phyloP scores from a whole-genome alignment of 2,797 vertebrate genomes.

The Anabas testudineus region DNA sequence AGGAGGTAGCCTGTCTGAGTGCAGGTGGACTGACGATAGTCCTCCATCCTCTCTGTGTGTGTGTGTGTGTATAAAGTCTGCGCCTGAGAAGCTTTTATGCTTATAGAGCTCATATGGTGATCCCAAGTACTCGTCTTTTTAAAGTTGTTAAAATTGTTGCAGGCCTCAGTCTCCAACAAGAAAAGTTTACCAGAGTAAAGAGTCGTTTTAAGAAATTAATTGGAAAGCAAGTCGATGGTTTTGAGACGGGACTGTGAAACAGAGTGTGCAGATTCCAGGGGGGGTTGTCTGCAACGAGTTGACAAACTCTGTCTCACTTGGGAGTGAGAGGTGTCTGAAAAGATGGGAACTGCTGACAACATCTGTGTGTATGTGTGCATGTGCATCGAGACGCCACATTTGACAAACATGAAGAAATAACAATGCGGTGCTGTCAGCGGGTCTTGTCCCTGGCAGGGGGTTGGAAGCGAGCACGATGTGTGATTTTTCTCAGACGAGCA shows the following conservation, averaged over 20 bases:
- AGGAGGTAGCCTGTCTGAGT: conserved; percentile 69
- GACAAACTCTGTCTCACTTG: conserved; percentile 78
- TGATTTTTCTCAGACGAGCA: conserved; percentile 90
- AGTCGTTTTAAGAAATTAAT: conserved; percentile 60
- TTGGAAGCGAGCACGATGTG: conserved; percentile 80
- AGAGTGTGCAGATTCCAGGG: conserved; percentile 60
- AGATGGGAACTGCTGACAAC: conserved; percentile 77
- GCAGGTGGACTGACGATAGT: conserved; percentile 72
- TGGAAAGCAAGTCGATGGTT: conserved; percentile 55
- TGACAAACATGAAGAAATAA: conserved; percentile 81
- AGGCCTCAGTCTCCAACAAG: conserved; percentile 28
- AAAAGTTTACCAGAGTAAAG: conserved; percentile 46
- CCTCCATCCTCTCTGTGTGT: conserved; percentile 31
- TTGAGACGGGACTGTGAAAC: conserved; percentile 69
- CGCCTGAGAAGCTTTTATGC: conserved; percentile 34
- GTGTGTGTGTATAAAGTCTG: conserved; percentile 17
- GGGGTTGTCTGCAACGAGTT: conserved; percentile 70
- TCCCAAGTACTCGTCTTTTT: background rate
- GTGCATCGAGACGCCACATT: conserved; percentile 59
- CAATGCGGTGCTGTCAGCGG: conserved; percentile 86
- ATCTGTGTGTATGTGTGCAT: conserved; percentile 53
- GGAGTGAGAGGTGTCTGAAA: conserved; percentile 81
- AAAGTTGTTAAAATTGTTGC: conserved; percentile 23
- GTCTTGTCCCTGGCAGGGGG: conserved; percentile 88
- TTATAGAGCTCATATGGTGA: conserved; percentile 37